Evolutionary conservation across 1,140 invertebrate genomes (phyloP).

Genomic region (Rhyzopertha dominica): DNA sequence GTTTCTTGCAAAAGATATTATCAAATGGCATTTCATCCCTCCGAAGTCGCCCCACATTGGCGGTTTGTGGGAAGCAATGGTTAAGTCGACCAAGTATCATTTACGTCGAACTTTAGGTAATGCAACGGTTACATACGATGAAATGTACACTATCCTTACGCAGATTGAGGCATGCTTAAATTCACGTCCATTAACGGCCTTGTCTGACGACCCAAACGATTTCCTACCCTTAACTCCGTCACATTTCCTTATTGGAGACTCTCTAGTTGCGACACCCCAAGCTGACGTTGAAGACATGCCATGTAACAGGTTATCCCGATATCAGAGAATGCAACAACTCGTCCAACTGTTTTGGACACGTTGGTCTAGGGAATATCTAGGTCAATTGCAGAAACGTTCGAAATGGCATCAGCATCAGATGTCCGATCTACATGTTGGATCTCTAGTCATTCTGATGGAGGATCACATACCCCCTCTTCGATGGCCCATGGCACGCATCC

Average conservation of each 20-base stretch:
- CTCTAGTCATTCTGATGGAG: too few species aligned
- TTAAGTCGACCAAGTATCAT: constrained; percentile 32
- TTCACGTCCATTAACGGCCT: constrained; percentile 32
- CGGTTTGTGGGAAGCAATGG: too few species aligned
- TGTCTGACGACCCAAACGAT: too few species aligned
- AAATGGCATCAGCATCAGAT: too few species aligned
- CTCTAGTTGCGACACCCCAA: constrained; percentile 24
- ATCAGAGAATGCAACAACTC: background rate
- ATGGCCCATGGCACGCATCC: too few species aligned
- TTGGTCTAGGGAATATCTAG: too few species aligned
- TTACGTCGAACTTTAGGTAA: constrained; percentile 26
- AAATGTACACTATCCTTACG: constrained; percentile 24
- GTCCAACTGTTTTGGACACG: background rate
- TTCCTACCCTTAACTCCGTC: constrained; percentile 32
- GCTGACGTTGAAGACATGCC: background rate
- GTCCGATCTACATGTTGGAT: too few species aligned
- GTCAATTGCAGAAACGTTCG: too few species aligned
- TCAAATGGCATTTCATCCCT: too few species aligned
- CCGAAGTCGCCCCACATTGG: too few species aligned
- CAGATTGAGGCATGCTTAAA: constrained; percentile 34
- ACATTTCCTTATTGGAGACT: constrained; percentile 42
- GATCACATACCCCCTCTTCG: too few species aligned
- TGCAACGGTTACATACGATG: constrained; percentile 30
- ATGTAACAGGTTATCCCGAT: background rate
- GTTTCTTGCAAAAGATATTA: too few species aligned